Evolutionary conservation across 1,140 invertebrate genomes (phyloP), one percentile per base, ranked within the genome.

Genomic region (Scaptomyza hsui): DNA sequence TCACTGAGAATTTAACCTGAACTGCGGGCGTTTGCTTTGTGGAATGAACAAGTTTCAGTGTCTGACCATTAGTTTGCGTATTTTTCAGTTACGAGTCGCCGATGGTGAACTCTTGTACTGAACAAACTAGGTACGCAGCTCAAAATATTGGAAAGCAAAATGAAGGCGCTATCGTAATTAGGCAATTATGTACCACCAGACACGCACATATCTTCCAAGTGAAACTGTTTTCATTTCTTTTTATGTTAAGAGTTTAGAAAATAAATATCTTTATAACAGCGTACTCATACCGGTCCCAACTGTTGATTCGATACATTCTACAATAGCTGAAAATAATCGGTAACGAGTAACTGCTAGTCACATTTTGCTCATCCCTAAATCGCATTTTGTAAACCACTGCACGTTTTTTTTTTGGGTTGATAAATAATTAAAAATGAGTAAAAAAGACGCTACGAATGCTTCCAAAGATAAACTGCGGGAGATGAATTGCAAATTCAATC

Each of bases 401-500:
- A 86, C 81, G 80, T 77, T 45, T 3, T 26, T 42, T 59, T 59
- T 12, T 59, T 7, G 4, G 19, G 19, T 51, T 41, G 44, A 39
- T 15, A 42, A 56, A 53, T 37, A 55, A n/a, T 45, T 42, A 16
- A 77, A 52, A 19, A 78, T 86, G 74, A 59, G 49, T 49, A 49
- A 74, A 49, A 48, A 29, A 1, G 32, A 24, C 1, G 47, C 13
- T 41, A 3, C 42, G 9, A 12, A 51, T 0, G 39, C 42, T 9
- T 0, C 42, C 1, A 77, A 72, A 15, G 70, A 78, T 3, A 61
- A 72, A 42, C 35, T 86, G 10, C 82, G 89, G 0, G 51, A 94
- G 81, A 90, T 95, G 89, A 93, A 94, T 75, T 95, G 95, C 72
- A 94, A 95, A 91, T 90, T 96, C 9, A 95, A 95, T 92, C 93